Conservation (phyloP, 2,113 vertebrate species). For the Labeo rohita region DNA sequence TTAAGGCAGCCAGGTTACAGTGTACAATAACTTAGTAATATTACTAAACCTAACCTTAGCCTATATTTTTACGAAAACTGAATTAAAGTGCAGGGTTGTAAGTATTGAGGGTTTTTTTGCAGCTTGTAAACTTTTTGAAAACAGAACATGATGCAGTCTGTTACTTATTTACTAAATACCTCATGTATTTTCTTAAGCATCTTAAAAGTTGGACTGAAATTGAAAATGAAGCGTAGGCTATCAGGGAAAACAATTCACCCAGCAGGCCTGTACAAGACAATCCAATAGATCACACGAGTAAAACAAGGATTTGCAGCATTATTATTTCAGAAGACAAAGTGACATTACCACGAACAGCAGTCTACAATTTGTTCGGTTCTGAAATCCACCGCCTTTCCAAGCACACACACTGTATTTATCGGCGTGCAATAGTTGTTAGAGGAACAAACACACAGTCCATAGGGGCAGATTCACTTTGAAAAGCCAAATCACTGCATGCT, state of each 20-base stretch:
- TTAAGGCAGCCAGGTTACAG: too few relatives aligned
- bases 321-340: neutral
- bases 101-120: too few relatives aligned
- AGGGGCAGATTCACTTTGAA: conserved; percentile 3
- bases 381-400: neutral
- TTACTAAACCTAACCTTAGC: too few relatives aligned
- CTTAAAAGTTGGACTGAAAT: conserved; percentile 4
- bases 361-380: neutral
- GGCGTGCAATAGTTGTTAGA: conserved; percentile 15
- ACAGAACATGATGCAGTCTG: neutral
- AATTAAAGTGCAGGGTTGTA: too few relatives aligned
- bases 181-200: neutral
- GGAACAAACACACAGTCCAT: conserved; percentile 13
- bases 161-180: neutral
- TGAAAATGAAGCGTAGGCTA: neutral
- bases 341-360: neutral
- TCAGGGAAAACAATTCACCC: neutral
- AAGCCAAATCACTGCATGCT: conserved; percentile 4
- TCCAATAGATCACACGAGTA: neutral
- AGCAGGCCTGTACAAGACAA: neutral
- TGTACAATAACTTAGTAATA: too few relatives aligned
- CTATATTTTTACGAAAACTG: too few relatives aligned
- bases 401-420: conserved; percentile 19
- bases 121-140: too few relatives aligned
- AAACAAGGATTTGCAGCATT: neutral